These are phyloP conservation scores for Acanthopagrus latus DNA, from an alignment of 2,797 vertebrate species.

Conservation along the genomic window DNA sequence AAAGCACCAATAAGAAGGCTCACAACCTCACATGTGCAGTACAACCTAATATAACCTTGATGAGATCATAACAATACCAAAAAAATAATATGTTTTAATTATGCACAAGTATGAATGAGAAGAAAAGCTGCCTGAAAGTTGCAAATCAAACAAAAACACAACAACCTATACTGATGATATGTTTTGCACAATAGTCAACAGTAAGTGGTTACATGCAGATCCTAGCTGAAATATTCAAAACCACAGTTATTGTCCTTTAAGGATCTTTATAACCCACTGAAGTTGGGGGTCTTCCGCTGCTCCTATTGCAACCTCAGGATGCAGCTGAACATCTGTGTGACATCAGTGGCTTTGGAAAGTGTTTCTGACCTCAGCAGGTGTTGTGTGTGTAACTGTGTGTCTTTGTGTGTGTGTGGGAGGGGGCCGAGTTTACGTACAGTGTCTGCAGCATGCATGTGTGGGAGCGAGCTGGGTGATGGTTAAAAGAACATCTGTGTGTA, in stretches of 20 bases:
- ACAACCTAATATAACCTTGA: neutral
- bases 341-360: constrained; percentile 60
- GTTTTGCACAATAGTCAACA: neutral
- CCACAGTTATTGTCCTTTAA: neutral
- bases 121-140: neutral
- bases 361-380: constrained; percentile 75
- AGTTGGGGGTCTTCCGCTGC: constrained; percentile 20
- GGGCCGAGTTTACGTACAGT: constrained; percentile 43
- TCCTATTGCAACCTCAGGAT: constrained; percentile 43
- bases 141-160: neutral
- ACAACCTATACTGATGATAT: neutral
- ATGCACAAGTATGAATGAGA: neutral
- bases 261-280: neutral
- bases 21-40: too few relatives aligned
- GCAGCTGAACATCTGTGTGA: constrained; percentile 73
- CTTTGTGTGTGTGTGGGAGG: constrained; percentile 7
- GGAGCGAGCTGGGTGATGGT: constrained; percentile 38
- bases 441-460: constrained; percentile 29
- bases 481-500: constrained; percentile 79
- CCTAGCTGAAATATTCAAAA: constrained; percentile 4
- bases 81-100: neutral
- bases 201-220: neutral
- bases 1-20: neutral
- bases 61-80: neutral
- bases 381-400: constrained; percentile 37